Conservation (phyloP, 1,140 invertebrate genomes). For the Trachymyrmex septentrionalis region DNA sequence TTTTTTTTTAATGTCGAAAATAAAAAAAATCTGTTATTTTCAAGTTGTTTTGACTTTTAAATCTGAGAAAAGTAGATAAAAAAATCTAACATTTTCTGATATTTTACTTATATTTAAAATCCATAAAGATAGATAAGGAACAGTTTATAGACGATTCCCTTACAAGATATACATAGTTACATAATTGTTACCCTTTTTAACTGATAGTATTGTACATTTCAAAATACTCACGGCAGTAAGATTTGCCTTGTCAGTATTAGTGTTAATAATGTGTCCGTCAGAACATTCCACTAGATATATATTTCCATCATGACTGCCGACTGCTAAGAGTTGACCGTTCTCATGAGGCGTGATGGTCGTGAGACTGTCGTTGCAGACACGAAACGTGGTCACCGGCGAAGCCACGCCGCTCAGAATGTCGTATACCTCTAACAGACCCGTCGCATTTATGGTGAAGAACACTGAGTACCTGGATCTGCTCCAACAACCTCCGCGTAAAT, state of each 20-base stretch:
- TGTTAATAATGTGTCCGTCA: conserved; percentile 91
- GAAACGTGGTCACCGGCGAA: conserved; percentile 92
- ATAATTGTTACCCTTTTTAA: background rate
- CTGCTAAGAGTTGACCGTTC: conserved; percentile 89
- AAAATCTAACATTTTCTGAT: too few species aligned
- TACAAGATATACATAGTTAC: too few species aligned
- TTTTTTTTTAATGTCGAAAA: too few species aligned
- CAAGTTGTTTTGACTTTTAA: too few species aligned
- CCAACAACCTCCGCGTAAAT: conserved; percentile 95
- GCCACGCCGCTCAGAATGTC: conserved; percentile 94
- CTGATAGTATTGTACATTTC: background rate
- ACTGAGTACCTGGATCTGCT: conserved; percentile 90
- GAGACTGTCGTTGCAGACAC: conserved; percentile 90
- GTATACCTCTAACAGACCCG: conserved; percentile 95
- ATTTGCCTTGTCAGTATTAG: conserved; percentile 94
- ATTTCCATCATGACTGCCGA: conserved; percentile 93
- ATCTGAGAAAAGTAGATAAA: too few species aligned
- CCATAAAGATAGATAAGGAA: too few species aligned
- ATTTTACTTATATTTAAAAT: too few species aligned
- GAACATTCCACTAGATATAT: conserved; percentile 94
- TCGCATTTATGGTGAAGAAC: conserved; percentile 84
- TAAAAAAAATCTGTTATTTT: too few species aligned
- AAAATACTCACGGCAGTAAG: conserved; percentile 90
- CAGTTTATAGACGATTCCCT: too few species aligned
- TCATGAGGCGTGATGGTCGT: conserved; percentile 88